Conservation (phyloP, 2,888 invertebrate species). For the Dynastes maya region DNA sequence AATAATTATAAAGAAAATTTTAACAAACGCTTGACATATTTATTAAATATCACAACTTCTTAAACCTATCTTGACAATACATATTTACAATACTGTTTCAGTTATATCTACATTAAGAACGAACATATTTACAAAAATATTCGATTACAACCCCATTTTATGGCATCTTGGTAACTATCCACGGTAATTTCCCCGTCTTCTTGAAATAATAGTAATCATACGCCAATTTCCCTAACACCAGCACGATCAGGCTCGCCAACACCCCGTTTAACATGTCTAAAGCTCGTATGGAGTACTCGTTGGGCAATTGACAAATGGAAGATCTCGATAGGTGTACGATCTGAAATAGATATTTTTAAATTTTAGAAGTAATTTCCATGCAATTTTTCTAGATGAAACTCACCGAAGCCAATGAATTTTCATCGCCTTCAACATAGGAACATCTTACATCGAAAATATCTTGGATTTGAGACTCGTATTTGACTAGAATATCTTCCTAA, state of each 20-base stretch:
- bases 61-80: too few relatives aligned
- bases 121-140: neutral
- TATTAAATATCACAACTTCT: too few relatives aligned
- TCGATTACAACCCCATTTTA: slow-evolving; percentile 62
- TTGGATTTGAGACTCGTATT: slow-evolving; percentile 80
- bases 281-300: slow-evolving; percentile 75
- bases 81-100: neutral
- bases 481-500: slow-evolving; percentile 73
- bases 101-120: neutral
- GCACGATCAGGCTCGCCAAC: slow-evolving; percentile 78
- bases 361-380: neutral
- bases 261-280: slow-evolving; percentile 83
- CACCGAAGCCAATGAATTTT: slow-evolving; percentile 77
- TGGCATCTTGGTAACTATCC: slow-evolving; percentile 88
- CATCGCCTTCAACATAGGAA: slow-evolving; percentile 76
- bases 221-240: slow-evolving; percentile 82
- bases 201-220: slow-evolving; percentile 90
- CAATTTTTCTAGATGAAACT: slow-evolving; percentile 51
- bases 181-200: slow-evolving; percentile 85
- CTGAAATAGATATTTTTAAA: slow-evolving; percentile 72
- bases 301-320: slow-evolving; percentile 77
- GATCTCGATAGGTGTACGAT: slow-evolving; percentile 80
- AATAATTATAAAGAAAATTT: neutral
- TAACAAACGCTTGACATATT: too few relatives aligned
- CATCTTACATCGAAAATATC: slow-evolving; percentile 83